Evolutionary conservation across 2,113 vertebrate genomes (phyloP), one percentile per base, ranked within the genome.

Genomic region (Lathamus discolor): DNA sequence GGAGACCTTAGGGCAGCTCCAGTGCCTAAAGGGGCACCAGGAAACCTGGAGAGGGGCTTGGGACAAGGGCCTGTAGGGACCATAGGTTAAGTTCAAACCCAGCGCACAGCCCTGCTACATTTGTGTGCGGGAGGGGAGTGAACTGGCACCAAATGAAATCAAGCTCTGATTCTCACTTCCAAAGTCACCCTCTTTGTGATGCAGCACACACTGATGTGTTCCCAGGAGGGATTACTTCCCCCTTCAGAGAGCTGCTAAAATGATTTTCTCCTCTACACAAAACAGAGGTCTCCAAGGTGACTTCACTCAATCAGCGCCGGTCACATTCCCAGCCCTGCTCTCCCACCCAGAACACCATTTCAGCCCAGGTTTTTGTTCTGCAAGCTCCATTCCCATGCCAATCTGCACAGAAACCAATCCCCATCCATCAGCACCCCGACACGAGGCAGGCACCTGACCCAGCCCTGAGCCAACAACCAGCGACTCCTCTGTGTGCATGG

Each of bases 281-380:
- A 83, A 66, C 62, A 44, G 48, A 95, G 91, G 69, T 78, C 86
- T 86, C 88, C 69, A 63, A 67, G 91, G 90, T 95, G 92, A 94
- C 76, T 68, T 57, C 59, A 41, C 54, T 54, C 27, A 57, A 92
- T 16, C 37, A 25, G 5, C 15, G 14, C 15, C 49, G 87, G 43
- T 29, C 28, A 0, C 6, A 15, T 35, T 31, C 25, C 27, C 57
- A 90, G 68, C 37, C 46, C 41, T 3, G 3, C 51, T 62, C 86
- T 76, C 76, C 70, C 41, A 79, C 70, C 67, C 86, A 46, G 52
- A 33, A 37, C 63, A 52, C 25, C 5, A 27, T 12, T 59, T 37
- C 1, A 1, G 19, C 9, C 8, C 1, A 0, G 52, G 33, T 5
- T 48, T 74, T 18, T 59, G 54, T 27, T 72, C 69, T 18, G 35